Evolutionary conservation across 2,797 vertebrate genomes (phyloP), one percentile per base, ranked within the genome.

Genomic region (Bradypus variegatus): DNA sequence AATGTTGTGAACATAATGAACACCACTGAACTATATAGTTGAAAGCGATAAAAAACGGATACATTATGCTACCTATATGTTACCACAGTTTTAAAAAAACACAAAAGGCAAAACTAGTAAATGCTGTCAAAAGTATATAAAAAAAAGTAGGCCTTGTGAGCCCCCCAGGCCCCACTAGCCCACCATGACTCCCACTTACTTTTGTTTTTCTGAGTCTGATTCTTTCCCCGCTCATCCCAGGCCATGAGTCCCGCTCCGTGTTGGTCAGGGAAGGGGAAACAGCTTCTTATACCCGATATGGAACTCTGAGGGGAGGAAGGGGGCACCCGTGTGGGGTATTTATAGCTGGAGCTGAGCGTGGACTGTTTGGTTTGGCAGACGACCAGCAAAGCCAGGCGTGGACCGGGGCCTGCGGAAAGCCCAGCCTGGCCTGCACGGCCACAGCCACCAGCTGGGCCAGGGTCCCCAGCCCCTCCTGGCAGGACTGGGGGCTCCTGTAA

Each of bases 351-450:
- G 90, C 31, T 8, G 27, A 94, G 73, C 69, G 85, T 67, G 88
- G 91, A 48, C 93, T 76, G 78, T 60, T 94, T 69, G 90, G 88
- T 80, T 94, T 92, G 93, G 93, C 95, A 95, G 93, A 76, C 77
- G 55, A 75, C 84, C 94, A 80, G 82, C 90, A 93, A 88, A 93
- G 50, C 86, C 33, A 48, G 91, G 48, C 2, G 36, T 83, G 88
- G 86, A 94, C 83, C 86, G 92, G 94, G 92, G 94, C 95, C 92
- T 93, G 89, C 80, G 76, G 89, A 91, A 86, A 95, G 48, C 60
- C 55, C 1, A 0, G 72, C 64, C 69, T 67, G 83, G 55, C 73
- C 62, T 38, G 73, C 27, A 45, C 45, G 77, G 76, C 72, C 85
- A 90, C n/a, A 72, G 9, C 81, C 33, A 10, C 67, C 36, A 29